Conservation (phyloP, 1,140 invertebrate species). For the Tribolium madens region DNA sequence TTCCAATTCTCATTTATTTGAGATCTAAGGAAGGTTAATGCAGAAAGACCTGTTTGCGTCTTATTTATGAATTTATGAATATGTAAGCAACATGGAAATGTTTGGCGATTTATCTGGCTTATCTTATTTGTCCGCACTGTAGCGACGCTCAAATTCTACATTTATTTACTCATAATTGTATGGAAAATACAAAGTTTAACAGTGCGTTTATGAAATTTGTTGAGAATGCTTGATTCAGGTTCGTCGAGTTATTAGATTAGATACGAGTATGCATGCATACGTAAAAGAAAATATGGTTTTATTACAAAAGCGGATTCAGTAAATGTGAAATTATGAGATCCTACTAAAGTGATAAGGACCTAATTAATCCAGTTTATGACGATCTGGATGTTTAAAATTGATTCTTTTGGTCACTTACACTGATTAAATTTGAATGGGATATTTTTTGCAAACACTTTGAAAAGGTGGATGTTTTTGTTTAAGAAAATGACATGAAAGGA, state of each 20-base stretch:
- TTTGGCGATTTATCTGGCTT: not conserved
- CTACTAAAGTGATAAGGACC: not conserved
- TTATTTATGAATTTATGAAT: not conserved
- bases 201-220: not conserved
- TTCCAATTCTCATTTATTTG: slow-evolving; percentile 1
- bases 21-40: not conserved
- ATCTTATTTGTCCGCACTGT: not conserved
- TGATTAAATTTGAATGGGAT: no score
- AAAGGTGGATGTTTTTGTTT: not conserved
- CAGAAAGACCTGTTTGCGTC: not conserved
- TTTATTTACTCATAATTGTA: not conserved
- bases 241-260: not conserved
- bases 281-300: not conserved
- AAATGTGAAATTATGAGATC: not conserved
- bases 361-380: not conserved
- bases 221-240: not conserved
- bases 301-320: not conserved
- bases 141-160: not conserved
- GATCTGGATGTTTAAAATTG: no score
- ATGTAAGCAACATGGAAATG: not conserved
- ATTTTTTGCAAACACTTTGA: no score
- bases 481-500: not conserved
- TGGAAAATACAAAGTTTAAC: not conserved
- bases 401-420: no score
- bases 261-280: not conserved